phyloP scores from a whole-genome alignment of 1,140 invertebrate species.

The Calliopsis andreniformis region DNA sequence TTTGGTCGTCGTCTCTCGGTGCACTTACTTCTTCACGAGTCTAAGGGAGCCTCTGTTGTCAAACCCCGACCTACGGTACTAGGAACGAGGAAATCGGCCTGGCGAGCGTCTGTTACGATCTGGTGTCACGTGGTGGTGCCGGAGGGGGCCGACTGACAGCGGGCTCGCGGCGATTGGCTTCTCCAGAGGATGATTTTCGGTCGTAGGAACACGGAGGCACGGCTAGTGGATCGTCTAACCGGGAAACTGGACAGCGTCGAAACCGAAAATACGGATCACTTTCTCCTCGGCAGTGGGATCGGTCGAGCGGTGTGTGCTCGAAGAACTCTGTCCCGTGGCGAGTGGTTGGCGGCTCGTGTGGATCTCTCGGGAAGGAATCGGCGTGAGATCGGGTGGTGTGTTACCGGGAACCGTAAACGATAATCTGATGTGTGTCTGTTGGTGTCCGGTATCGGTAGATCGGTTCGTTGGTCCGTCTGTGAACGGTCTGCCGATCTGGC shows the following conservation, averaged over 20 bases:
- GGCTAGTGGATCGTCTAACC: too few relatives aligned
- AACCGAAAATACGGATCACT: constrained; percentile 20
- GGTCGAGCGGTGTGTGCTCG: too few relatives aligned
- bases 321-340: constrained; percentile 14
- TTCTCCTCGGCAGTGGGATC: too few relatives aligned
- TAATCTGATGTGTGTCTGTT: background rate
- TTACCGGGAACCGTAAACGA: background rate
- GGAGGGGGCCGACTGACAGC: too few relatives aligned
- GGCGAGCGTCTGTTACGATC: background rate
- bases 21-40: too few relatives aligned
- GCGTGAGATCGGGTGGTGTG: background rate
- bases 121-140: background rate
- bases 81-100: background rate
- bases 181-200: too few relatives aligned
- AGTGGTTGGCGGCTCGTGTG: too few relatives aligned
- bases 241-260: too few relatives aligned
- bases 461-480: constrained; percentile 65
- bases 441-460: constrained; percentile 32
- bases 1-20: background rate
- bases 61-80: background rate
- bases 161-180: too few relatives aligned
- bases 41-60: background rate
- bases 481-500: constrained; percentile 76
- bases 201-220: too few relatives aligned
- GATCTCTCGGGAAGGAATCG: too few relatives aligned